Evolutionary conservation across 2,888 invertebrate species (phyloP), one percentile per base, ranked within the genome.

Genomic region (Brachyptera putata): DNA sequence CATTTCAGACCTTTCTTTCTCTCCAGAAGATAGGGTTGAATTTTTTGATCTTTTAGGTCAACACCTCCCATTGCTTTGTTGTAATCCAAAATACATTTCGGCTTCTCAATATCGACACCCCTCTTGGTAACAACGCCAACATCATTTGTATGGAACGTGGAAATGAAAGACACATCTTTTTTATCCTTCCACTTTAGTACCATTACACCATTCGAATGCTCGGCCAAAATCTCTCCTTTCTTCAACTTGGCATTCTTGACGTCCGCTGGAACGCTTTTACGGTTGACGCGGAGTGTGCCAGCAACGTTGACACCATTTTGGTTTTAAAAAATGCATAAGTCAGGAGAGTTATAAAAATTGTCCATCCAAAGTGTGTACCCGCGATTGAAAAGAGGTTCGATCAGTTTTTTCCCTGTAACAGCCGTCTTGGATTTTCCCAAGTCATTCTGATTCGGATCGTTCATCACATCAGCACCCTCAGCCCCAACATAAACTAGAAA

Each of bases 31-130:
- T 26, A 21, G 2, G 18, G 46, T 11, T 57, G 43, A 14, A 46
- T 22, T 22, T 57, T 57, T 16, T 57, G 57, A 21, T 57, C 57
- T 18, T 46, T 57, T 14, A 26, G n/a, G 25, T 48, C 57, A n/a
- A 57, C 57, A 11, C 57, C 57, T n/a, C 46, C 57, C 57, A 57
- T 57, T 5, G 30, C 46, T 13, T n/a, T 26, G 30, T 30, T 30
- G 30, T 30, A 7, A 5, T 30, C 30, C 7, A 30, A 11, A 30
- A 30, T 30, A 11, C 30, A 30, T 11, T 30, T 30, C 7, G 30
- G 30, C 11, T 30, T 30, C 30, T 5, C 11, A 11, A 30, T 30
- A 7, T 30, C 30, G 11, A 30, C 30, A 30, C 30, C 30, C 30
- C 30, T 5, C 30, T 30, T 30, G 3, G 24, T 24, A 16, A 16